Percentiles rank a stretch among this genome's conserved stretches.
Conservation (phyloP, 2,113 vertebrate genomes). For the Cettia cetti region DNA sequence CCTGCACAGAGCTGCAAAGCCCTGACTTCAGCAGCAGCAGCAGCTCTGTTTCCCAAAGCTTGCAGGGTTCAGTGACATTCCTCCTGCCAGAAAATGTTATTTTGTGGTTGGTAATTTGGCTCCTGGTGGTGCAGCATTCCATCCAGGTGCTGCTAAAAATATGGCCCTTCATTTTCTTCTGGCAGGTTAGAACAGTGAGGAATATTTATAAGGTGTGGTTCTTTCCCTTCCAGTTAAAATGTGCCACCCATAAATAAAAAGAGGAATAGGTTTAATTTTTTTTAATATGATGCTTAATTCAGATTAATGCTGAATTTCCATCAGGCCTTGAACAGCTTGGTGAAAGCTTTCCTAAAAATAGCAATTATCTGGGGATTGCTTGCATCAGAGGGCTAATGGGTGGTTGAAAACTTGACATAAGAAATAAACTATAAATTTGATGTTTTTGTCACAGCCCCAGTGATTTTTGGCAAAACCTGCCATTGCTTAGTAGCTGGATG, state of each 20-base stretch:
- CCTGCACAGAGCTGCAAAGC: background rate
- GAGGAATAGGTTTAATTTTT: background rate
- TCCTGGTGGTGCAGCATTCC: background rate
- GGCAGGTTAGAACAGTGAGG: background rate
- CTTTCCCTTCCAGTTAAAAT: background rate
- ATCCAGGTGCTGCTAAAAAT: conserved; percentile 19
- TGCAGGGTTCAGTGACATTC: background rate
- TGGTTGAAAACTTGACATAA: background rate
- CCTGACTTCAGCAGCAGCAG: background rate
- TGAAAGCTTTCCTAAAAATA: conserved; percentile 7
- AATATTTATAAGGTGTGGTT: background rate
- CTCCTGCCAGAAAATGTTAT: background rate
- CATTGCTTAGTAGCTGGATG: conserved; percentile 19
- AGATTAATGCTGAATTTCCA: background rate
- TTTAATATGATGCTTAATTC: background rate
- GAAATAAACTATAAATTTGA: background rate
- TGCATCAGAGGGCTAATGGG: background rate
- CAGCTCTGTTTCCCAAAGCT: background rate
- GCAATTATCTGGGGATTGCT: background rate
- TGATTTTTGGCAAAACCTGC: background rate
- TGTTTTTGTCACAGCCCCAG: background rate
- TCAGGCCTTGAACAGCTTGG: background rate
- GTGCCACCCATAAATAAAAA: background rate
- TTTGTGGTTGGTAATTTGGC: background rate
- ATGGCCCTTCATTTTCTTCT: background rate